A percentile compares a stretch with the other conserved stretches of the same genome.
phyloP scores from a whole-genome alignment of 2,888 invertebrate genomes.

The Nudaria mundana region DNA sequence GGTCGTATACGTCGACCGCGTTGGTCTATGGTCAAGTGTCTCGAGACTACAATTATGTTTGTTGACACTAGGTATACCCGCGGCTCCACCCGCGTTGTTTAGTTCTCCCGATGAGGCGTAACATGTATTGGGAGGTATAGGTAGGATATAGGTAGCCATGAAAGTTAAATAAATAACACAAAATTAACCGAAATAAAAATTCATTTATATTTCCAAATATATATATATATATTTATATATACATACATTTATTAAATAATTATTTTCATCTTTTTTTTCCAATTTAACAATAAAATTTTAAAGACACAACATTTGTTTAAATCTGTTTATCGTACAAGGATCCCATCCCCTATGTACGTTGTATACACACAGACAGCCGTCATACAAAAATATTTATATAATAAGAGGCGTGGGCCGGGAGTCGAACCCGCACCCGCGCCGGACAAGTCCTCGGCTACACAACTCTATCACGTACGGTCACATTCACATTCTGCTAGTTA shows the following conservation, averaged over 20 bases:
- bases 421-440: constrained; percentile 7
- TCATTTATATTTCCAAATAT: constrained; percentile 75
- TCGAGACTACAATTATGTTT: no score
- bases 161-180: constrained; percentile 5
- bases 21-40: no score
- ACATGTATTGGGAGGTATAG: no score
- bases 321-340: constrained; percentile 69
- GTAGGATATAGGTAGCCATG: not conserved
- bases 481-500: constrained; percentile 25
- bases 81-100: no score
- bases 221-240: constrained; percentile 68
- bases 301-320: constrained; percentile 80
- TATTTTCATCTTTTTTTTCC: constrained; percentile 79
- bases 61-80: no score
- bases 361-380: constrained; percentile 40
- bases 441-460: constrained; percentile 31
- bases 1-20: no score
- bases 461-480: constrained; percentile 17
- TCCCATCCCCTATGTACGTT: constrained; percentile 56
- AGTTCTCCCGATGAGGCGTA: no score
- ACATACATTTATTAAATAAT: constrained; percentile 81
- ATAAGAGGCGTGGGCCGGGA: constrained; percentile 6
- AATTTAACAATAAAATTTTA: constrained; percentile 82
- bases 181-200: constrained; percentile 39
- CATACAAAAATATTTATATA: constrained; percentile 54